A percentile compares a stretch with the other conserved stretches of the same genome.
phyloP scores from a whole-genome alignment of 2,113 vertebrate genomes.

The Xerus inauris region DNA sequence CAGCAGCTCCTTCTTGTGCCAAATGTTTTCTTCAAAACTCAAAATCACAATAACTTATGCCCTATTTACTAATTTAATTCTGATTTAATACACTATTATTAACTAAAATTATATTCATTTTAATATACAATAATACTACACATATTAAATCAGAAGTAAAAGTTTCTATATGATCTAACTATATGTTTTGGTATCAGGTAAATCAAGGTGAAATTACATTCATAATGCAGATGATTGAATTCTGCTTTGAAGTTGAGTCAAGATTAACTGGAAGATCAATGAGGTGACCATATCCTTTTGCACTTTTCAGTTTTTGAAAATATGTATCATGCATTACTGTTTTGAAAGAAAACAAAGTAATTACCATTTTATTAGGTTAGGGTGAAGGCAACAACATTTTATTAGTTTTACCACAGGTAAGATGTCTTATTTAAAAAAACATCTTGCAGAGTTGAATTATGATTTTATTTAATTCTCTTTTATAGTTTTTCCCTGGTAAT shows the following conservation, averaged over 20 bases:
- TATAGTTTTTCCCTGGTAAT: background rate
- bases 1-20: background rate
- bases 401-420: background rate
- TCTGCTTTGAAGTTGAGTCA: background rate
- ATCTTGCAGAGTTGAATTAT: conserved; percentile 33
- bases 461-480: conserved; percentile 7
- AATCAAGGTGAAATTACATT: background rate
- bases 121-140: background rate
- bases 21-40: conserved; percentile 37
- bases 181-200: background rate
- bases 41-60: background rate
- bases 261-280: conserved; percentile 37
- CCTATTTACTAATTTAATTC: conserved; percentile 34
- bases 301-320: conserved; percentile 47
- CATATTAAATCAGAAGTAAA: conserved; percentile 15
- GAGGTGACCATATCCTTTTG: background rate
- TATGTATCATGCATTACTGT: background rate
- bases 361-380: conserved; percentile 29
- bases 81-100: conserved; percentile 19
- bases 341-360: conserved; percentile 7
- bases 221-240: background rate
- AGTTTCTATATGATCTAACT: background rate
- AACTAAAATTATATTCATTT: background rate
- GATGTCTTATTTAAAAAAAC: conserved; percentile 39
- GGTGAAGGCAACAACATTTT: background rate